phyloP scores from a whole-genome alignment of 2,113 vertebrate species.

The Trinectes maculatus region DNA sequence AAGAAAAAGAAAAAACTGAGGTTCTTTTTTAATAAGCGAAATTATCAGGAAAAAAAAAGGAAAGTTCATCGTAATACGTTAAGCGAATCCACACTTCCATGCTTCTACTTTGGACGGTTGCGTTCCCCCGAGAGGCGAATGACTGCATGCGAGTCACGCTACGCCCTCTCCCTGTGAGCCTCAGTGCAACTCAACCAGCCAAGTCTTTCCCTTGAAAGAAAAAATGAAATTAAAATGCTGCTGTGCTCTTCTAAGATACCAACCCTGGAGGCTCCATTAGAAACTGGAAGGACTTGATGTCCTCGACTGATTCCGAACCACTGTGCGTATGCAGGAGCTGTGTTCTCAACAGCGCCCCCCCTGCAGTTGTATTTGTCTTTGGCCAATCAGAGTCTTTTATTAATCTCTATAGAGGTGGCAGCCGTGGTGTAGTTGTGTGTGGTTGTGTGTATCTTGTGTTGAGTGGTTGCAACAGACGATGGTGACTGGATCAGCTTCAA shows the following conservation, averaged over 20 bases:
- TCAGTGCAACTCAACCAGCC: conserved; percentile 31
- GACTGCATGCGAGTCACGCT: conserved; percentile 35
- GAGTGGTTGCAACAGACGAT: conserved; percentile 7
- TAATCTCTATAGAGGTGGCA: conserved; percentile 64
- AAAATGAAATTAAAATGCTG: conserved; percentile 23
- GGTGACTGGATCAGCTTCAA: conserved; percentile 34
- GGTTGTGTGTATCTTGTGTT: conserved; percentile 25
- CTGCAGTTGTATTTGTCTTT: conserved; percentile 45
- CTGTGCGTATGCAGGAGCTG: conserved; percentile 10
- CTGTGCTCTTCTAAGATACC: conserved; percentile 24
- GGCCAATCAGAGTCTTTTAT: conserved; percentile 62
- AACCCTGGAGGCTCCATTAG: conserved; percentile 40
- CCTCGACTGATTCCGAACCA: background rate
- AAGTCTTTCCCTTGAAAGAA: conserved; percentile 30
- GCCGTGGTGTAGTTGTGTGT: conserved; percentile 40
- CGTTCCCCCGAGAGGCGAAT: conserved; percentile 37
- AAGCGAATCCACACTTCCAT: conserved; percentile 31
- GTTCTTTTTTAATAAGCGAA: conserved; percentile 14
- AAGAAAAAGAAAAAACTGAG: conserved; percentile 14
- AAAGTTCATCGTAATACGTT: conserved; percentile 22
- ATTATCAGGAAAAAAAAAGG: conserved; percentile 1
- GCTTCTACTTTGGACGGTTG: conserved; percentile 26
- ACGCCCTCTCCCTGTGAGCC: conserved; percentile 22
- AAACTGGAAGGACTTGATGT: conserved; percentile 37
- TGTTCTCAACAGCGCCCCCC: conserved; percentile 49